Percentiles rank a stretch among this genome's conserved stretches.
Evolutionary conservation across 2,888 invertebrate species (phyloP).

Genomic region (Amphimallon solstitiale): DNA sequence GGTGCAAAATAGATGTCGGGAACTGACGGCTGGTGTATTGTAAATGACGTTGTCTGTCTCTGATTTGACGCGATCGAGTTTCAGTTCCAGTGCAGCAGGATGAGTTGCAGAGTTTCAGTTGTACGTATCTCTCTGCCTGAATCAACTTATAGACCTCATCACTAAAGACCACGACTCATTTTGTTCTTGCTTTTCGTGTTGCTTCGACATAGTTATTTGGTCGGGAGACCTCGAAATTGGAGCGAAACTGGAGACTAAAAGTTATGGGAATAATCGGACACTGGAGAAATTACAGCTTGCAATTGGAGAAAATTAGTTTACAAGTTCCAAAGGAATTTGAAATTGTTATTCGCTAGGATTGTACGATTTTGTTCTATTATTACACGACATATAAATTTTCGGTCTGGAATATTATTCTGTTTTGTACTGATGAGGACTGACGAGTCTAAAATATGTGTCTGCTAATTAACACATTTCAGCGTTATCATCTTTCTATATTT

Average conservation of each 20-base stretch:
- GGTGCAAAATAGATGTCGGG: not conserved
- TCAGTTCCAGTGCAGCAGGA: not conserved
- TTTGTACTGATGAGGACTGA: too few species aligned
- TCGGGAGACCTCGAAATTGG: not conserved
- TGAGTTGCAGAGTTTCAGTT: conserved; percentile 1
- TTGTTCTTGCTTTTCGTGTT: not conserved
- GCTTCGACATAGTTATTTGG: not conserved
- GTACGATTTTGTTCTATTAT: too few species aligned
- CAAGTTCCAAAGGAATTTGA: too few species aligned
- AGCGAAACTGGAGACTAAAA: conserved; percentile 6
- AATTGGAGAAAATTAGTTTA: not conserved
- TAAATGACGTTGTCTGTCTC: conserved; percentile 15
- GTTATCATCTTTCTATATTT: too few species aligned
- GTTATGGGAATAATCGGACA: conserved; percentile 4
- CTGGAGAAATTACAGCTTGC: not conserved
- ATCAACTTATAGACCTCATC: not conserved
- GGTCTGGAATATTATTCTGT: too few species aligned
- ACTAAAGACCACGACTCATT: not conserved
- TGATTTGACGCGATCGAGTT: conserved; percentile 7
- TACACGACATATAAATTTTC: too few species aligned
- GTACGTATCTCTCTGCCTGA: not conserved
- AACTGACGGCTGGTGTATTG: conserved; percentile 4
- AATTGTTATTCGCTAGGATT: too few species aligned
- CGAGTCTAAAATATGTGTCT: too few species aligned
- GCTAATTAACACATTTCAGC: too few species aligned